Evolutionary conservation across 1,140 invertebrate species (phyloP), one percentile per base, ranked within the genome.

Genomic region (Zeugodacus cucurbitae): DNA sequence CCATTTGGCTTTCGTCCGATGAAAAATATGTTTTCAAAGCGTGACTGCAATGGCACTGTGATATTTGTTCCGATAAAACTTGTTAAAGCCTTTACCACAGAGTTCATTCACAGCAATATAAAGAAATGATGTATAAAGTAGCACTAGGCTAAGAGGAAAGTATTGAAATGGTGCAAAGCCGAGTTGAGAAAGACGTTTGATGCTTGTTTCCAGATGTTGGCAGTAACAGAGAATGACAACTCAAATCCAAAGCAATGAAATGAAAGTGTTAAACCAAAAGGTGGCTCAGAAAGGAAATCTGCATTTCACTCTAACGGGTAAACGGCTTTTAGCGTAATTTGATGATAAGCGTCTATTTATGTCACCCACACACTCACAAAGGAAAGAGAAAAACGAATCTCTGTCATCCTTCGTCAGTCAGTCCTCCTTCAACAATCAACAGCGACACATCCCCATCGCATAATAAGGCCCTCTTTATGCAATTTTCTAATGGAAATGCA

Each of bases 301-400:
- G 17, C 67, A 74, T 41, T 41, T 74, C 32, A 74, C 26, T 74
- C 41, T 41, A 5, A 14, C 14, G 34, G 32, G n/a, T 74, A 74
- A 74, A 34, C 67, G 26, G 67, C 67, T 74, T 74, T 74, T 74
- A 74, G 22, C 32, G 67, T 20, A 74, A 74, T 74, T 74, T 74
- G 67, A 74, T 74, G 67, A 37, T 74, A 17, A 34, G 14, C 0
- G 8, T 14, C 10, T 26, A 74, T 74, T 74, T 41, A 22, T 41
- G 4, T 22, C 62, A 32, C n/a, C 6, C 14, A n/a, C 67, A 74
- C 32, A 20, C 5, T 37, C 34, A 48, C 11, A 11, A 0, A 37
- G 26, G 58, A 11, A 62, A n/a, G n/a, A n/a, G n/a, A 32, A n/a
- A n/a, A n/a, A 10, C 37, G 5, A n/a, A n/a, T n/a, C n/a, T n/a